These are phyloP conservation scores for Arremon brunneinucha DNA, from an alignment of 2,797 vertebrate species.

Conservation along the genomic window DNA sequence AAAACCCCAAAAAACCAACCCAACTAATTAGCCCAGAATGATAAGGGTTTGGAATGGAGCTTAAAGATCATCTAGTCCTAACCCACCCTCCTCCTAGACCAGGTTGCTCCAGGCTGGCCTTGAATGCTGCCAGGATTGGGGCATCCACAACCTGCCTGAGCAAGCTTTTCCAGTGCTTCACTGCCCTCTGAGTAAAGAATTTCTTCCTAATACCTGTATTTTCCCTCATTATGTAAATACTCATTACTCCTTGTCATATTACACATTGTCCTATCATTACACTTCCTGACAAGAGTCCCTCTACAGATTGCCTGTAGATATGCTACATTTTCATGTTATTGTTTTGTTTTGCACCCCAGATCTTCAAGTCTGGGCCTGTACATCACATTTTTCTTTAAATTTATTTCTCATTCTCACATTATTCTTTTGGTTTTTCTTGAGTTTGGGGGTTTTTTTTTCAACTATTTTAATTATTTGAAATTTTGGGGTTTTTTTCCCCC, in stretches of 20 bases:
- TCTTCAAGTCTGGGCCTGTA: not conserved
- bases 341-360: not conserved
- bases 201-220: not conserved
- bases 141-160: no score
- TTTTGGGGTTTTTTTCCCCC: not conserved
- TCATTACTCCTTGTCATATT: not conserved
- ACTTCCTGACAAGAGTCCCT: not conserved
- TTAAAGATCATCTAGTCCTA: not conserved
- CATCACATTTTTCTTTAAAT: not conserved
- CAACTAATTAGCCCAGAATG: not conserved
- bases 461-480: not conserved
- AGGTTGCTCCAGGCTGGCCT: not conserved
- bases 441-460: fast-evolving
- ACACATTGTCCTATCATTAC: not conserved
- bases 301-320: not conserved
- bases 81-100: not conserved
- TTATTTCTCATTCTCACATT: not conserved
- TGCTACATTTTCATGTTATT: not conserved
- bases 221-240: not conserved
- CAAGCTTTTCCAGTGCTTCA: not conserved
- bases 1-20: no score
- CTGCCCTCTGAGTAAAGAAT: not conserved
- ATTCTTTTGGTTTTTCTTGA: not conserved
- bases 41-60: not conserved
- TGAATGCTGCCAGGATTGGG: not conserved